Evolutionary conservation across 1,140 invertebrate species (phyloP).

Genomic region (Daktulosphaira vitifoliae): DNA sequence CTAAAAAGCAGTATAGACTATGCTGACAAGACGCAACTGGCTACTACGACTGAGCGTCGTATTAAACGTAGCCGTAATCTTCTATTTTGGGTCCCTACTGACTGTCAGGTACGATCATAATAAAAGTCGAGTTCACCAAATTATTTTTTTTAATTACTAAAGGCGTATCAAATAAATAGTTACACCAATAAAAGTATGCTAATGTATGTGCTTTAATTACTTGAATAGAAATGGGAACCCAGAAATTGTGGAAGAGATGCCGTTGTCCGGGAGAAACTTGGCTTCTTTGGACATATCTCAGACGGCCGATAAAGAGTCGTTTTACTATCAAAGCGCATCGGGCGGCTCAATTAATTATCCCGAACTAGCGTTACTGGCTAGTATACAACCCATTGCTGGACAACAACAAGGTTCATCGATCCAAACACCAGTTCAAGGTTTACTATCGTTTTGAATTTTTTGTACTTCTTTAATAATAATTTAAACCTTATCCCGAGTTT

Average conservation of each 20-base stretch:
- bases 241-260: slow-evolving; percentile 30
- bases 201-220: too few relatives aligned
- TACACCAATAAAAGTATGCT: too few relatives aligned
- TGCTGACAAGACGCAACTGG: slow-evolving; percentile 52
- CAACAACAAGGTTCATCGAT: slow-evolving; percentile 26
- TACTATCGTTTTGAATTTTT: too few relatives aligned
- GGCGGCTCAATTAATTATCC: slow-evolving; percentile 40
- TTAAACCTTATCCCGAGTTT: too few relatives aligned
- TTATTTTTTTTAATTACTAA: too few relatives aligned
- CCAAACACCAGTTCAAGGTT: slow-evolving; percentile 27
- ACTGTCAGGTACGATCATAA: slow-evolving; percentile 38
- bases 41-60: slow-evolving; percentile 62
- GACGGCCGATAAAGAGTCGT: slow-evolving; percentile 8
- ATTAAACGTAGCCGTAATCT: slow-evolving; percentile 58
- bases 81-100: slow-evolving; percentile 56
- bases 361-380: slow-evolving; percentile 35
- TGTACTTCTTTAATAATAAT: too few relatives aligned
- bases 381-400: slow-evolving; percentile 25
- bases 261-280: slow-evolving; percentile 29
- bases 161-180: too few relatives aligned
- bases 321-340: slow-evolving; percentile 35
- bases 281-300: slow-evolving; percentile 22
- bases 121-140: too few relatives aligned
- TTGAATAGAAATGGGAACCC: slow-evolving; percentile 18
- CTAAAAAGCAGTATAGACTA: slow-evolving; percentile 29